Base-by-base conservation (phyloP, 2,888 invertebrate genomes). In the Harpalus rufipes region DNA sequence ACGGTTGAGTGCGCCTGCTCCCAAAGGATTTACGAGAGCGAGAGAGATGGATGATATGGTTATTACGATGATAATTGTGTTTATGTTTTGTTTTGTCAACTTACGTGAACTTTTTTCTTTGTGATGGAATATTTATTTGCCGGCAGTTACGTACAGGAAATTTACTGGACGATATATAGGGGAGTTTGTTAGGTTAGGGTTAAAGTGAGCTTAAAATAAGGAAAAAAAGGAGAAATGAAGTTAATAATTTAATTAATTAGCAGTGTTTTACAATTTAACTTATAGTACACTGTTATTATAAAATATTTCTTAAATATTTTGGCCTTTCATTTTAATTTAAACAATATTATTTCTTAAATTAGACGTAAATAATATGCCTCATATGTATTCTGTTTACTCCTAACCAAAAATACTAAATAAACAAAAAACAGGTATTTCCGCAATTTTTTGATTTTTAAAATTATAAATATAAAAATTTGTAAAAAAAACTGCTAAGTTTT, bases 71-170 rank as follows among this genome's bases (percentile, higher is more conserved):
- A 68, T 68, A 68, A 68, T 68, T 68, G 68, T 68, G 68, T 68
- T 68, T 68, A 39, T 68, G 68, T 39, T 68, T 68, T 68, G 68
- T 39, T 68, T 32, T 68, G 68, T 68, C 68, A 68, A 68, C 68
- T 68, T 68, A 68, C 39, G 39, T 68, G 68, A 68, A 68, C 68
- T 68, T 68, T 68, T 68, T 68, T 68, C 68, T 68, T 68, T 68
- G 68, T 68, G 68, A 68, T 68, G 68, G 68, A 68, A 68, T 68
- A 68, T 68, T 68, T 68, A 68, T 68, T 32, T 68, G 32, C 12
- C 2, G n/a, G 68, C n/a, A 32, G 32, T 68, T 68, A 68, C 21
- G 12, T 21, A 65, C 39, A 39, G 32, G 14, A 68, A 68, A 68
- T 68, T 68, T 68, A 68, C 1, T 10, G 21, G 18, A 12, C 2